These are phyloP conservation scores for Allophyes oxyacanthae DNA, from an alignment of 2,888 invertebrate genomes.

Conservation along the genomic window DNA sequence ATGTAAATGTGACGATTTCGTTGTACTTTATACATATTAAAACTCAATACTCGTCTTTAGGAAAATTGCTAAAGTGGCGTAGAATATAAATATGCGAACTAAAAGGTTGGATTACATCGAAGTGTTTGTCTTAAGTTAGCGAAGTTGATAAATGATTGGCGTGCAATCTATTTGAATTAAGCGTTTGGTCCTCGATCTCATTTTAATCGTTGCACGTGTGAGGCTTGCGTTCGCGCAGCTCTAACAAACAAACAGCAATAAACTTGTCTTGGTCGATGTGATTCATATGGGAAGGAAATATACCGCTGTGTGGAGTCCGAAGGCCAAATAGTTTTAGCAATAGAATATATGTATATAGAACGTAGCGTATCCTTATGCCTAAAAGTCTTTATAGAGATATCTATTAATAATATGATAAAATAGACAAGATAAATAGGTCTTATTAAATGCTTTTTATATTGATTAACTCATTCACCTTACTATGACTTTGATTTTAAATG, in stretches of 20 bases:
- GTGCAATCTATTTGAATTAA: constrained; percentile 27
- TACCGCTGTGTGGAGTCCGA: constrained; percentile 43
- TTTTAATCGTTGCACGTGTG: constrained; percentile 45
- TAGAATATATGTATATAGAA: constrained; percentile 20
- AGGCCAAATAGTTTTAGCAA: constrained; percentile 47
- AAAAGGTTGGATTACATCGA: constrained; percentile 33
- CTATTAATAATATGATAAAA: constrained; percentile 30
- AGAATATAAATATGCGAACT: constrained; percentile 43
- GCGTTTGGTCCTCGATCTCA: constrained; percentile 43
- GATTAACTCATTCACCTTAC: constrained; percentile 29
- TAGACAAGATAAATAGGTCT: constrained; percentile 25
- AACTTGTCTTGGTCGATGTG: constrained; percentile 51
- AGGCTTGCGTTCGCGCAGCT: constrained; percentile 27
- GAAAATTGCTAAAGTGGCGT: constrained; percentile 55
- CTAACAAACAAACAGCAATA: constrained; percentile 38
- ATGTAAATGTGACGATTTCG: constrained; percentile 65
- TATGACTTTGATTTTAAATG: constrained; percentile 29
- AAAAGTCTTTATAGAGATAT: constrained; percentile 19
- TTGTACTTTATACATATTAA: constrained; percentile 62
- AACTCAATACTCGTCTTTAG: constrained; percentile 54
- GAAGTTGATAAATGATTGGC: constrained; percentile 19
- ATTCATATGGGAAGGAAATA: constrained; percentile 58
- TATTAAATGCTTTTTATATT: constrained; percentile 27
- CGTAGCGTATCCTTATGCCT: constrained; percentile 13
- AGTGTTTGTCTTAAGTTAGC: constrained; percentile 26